Percentiles rank a stretch among this genome's conserved stretches.
Conservation (phyloP, 1,140 invertebrate species). For the Micrasema minimum region DNA sequence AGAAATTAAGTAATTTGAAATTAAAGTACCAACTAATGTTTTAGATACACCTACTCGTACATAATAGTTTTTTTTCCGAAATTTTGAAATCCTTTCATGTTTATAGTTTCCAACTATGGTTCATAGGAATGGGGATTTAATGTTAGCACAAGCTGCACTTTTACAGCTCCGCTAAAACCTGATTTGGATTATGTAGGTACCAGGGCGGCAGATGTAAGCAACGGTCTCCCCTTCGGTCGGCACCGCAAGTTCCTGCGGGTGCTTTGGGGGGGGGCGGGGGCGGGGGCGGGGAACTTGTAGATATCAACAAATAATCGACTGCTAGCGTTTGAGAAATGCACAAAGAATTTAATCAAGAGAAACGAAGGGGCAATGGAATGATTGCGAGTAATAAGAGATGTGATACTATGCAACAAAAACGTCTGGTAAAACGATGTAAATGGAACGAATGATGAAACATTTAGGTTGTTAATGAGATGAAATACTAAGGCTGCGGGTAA, state of each 20-base stretch:
- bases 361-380: conserved; percentile 21
- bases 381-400: background rate
- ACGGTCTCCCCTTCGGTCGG: conserved; percentile 28
- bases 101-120: no score
- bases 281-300: conserved; percentile 11
- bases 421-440: conserved; percentile 8
- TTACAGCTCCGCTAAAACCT: no score
- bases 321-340: conserved; percentile 24
- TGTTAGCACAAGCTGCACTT: no score
- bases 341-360: conserved; percentile 26
- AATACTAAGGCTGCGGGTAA: conserved; percentile 10
- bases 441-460: background rate
- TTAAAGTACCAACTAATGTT: no score
- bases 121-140: no score
- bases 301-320: conserved; percentile 15
- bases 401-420: background rate
- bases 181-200: no score
- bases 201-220: conserved; percentile 40
- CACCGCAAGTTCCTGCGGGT: conserved; percentile 17
- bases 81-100: no score
- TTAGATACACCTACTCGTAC: no score
- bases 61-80: no score
- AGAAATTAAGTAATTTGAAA: no score
- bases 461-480: conserved; percentile 13
- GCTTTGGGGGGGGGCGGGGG: background rate